Percentiles rank a stretch among this genome's conserved stretches.
These are phyloP conservation scores for Phaetusa simplex DNA, from an alignment of 2,113 vertebrate genomes.

Conservation along the genomic window DNA sequence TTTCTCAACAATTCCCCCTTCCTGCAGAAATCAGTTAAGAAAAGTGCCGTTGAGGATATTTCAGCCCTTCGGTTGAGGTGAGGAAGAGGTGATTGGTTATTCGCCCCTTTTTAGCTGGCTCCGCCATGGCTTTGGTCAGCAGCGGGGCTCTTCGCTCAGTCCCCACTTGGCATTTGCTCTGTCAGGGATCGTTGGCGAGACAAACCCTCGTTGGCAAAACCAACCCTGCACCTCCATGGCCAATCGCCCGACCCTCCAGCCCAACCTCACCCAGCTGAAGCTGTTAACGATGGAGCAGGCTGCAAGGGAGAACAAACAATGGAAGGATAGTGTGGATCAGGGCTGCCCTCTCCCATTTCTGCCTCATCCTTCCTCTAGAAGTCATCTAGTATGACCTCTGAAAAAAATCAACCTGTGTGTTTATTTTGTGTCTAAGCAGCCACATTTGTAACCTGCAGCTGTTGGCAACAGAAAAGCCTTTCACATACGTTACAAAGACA, in stretches of 20 bases:
- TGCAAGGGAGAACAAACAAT: background rate
- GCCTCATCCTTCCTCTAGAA: background rate
- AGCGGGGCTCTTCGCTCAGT: rapidly evolving
- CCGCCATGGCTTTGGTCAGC: rapidly evolving
- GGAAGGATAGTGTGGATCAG: rapidly evolving
- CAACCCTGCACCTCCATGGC: too few species aligned
- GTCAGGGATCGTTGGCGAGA: rapidly evolving
- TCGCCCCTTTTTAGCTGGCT: background rate
- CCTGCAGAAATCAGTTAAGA: background rate
- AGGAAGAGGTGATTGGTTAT: rapidly evolving
- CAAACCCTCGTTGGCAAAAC: background rate
- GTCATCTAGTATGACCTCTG: background rate
- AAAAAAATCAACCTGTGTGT: background rate
- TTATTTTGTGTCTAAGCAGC: background rate
- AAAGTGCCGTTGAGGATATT: background rate
- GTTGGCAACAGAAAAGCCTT: background rate
- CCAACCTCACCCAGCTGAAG: background rate
- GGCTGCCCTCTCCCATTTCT: background rate
- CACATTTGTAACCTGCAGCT: background rate
- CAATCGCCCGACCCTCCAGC: too few species aligned
- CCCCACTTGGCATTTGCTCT: background rate
- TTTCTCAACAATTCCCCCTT: background rate
- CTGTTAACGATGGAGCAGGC: rapidly evolving
- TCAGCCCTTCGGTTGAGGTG: background rate
- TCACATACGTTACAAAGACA: background rate